Conservation (phyloP, 2,797 vertebrate genomes). For the Tadarida brasiliensis region DNA sequence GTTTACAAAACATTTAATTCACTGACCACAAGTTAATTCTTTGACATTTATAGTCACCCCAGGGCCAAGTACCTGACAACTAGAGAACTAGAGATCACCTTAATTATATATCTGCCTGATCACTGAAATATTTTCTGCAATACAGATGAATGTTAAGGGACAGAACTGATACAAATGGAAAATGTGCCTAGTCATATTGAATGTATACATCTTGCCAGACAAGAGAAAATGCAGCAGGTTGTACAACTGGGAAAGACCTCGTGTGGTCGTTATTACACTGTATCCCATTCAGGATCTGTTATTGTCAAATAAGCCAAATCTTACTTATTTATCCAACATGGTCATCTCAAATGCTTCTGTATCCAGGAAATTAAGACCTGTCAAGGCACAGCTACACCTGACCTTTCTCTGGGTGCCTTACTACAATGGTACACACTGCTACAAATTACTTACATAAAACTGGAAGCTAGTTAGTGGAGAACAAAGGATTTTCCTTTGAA, state of each 20-base stretch:
- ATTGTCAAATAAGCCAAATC: background rate
- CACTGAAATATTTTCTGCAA: background rate
- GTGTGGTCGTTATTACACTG: fast-evolving
- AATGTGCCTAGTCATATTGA: background rate
- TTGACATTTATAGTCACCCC: background rate
- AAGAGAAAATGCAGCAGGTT: background rate
- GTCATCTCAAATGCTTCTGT: background rate
- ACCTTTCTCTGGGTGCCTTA: background rate
- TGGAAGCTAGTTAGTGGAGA: background rate
- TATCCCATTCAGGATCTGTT: background rate
- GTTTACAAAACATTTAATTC: background rate
- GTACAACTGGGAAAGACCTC: no score
- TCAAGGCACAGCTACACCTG: background rate
- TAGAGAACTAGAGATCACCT: no score
- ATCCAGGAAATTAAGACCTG: background rate
- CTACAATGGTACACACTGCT: no score
- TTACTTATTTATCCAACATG: background rate
- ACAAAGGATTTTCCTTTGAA: background rate
- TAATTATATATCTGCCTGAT: fast-evolving
- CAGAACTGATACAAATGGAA: background rate
- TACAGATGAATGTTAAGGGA: background rate
- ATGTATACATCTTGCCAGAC: no score
- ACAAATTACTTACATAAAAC: background rate
- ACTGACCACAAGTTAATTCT: background rate
- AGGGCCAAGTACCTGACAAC: no score